phyloP scores from a whole-genome alignment of 2,888 invertebrate species.

The Loripinus fragilis region DNA sequence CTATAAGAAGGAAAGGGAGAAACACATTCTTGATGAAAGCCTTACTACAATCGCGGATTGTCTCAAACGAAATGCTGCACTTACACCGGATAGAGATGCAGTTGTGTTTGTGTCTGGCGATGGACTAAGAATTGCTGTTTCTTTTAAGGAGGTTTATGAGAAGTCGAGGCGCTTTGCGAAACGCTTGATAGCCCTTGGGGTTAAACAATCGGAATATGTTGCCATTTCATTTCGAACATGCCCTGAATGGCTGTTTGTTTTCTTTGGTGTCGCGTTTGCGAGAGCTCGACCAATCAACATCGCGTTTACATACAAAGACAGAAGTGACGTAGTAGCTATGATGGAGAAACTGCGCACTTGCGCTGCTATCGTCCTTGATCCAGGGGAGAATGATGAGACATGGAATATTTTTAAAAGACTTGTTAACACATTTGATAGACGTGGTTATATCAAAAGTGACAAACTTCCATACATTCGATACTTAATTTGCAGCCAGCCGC shows the following conservation, averaged over 20 bases:
- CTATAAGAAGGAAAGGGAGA: background rate
- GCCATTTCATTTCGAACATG: slow-evolving; percentile 33
- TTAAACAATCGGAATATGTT: slow-evolving; percentile 33
- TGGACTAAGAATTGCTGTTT: slow-evolving; percentile 22
- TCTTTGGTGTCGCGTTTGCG: slow-evolving; percentile 38
- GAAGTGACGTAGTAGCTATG: slow-evolving; percentile 41
- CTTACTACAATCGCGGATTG: slow-evolving; percentile 29
- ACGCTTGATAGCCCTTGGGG: slow-evolving; percentile 25
- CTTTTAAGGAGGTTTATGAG: slow-evolving; percentile 37
- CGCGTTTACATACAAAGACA: slow-evolving; percentile 43
- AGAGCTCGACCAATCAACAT: slow-evolving; percentile 27
- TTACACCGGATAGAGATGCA: slow-evolving; percentile 26
- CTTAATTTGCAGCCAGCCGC: background rate
- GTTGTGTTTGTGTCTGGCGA: slow-evolving; percentile 32
- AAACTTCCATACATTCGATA: slow-evolving; percentile 8
- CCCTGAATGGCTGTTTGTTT: slow-evolving; percentile 45
- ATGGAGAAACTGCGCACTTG: slow-evolving; percentile 31
- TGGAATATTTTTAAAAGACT: slow-evolving; percentile 15
- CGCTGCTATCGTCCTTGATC: background rate
- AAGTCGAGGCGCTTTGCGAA: slow-evolving; percentile 27
- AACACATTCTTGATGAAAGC: background rate
- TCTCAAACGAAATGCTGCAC: slow-evolving; percentile 25
- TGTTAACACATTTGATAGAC: background rate
- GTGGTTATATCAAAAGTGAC: background rate
- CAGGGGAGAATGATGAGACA: slow-evolving; percentile 4